These are phyloP conservation scores for Amniataba percoides DNA, from an alignment of 2,797 vertebrate genomes.

Conservation along the genomic window DNA sequence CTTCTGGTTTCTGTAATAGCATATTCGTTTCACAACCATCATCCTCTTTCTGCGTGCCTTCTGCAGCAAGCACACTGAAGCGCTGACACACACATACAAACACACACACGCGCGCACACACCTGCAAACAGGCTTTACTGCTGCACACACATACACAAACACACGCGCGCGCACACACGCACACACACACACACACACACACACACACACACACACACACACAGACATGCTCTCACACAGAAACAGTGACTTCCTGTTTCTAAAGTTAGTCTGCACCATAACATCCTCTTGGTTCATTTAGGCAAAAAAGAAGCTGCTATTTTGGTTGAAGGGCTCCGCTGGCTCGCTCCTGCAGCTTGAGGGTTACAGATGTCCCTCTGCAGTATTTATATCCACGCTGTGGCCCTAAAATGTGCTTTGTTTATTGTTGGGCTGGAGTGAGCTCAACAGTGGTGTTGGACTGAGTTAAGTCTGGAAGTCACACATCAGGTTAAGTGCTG, in stretches of 20 bases:
- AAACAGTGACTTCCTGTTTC: slow-evolving; percentile 84
- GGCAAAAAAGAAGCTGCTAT: slow-evolving; percentile 80
- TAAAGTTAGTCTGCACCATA: slow-evolving; percentile 84
- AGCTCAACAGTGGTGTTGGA: slow-evolving; percentile 47
- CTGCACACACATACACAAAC: slow-evolving; percentile 2
- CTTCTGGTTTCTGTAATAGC: slow-evolving; percentile 84
- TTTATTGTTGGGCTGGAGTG: slow-evolving; percentile 56
- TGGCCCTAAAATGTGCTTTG: slow-evolving; percentile 55
- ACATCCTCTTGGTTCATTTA: slow-evolving; percentile 84
- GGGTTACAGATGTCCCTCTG: slow-evolving; percentile 59
- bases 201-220: slow-evolving; percentile 28
- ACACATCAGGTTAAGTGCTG: slow-evolving; percentile 57
- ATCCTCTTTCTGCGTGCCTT: slow-evolving; percentile 76
- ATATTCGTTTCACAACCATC: slow-evolving; percentile 81
- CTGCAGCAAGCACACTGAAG: slow-evolving; percentile 54
- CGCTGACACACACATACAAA: slow-evolving; percentile 35
- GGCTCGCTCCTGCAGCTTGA: slow-evolving; percentile 47
- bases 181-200: slow-evolving; percentile 34
- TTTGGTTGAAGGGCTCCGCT: slow-evolving; percentile 74
- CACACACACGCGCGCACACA: slow-evolving; percentile 38
- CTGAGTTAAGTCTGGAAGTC: slow-evolving; percentile 41
- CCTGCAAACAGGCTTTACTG: slow-evolving; percentile 1
- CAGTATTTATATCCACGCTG: slow-evolving; percentile 55
- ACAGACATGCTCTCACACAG: slow-evolving; percentile 49
- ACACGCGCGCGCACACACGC: slow-evolving; percentile 36